Base-by-base conservation (phyloP, 53 echinoderm and acorn worm species). In the Astropecten irregularis region DNA sequence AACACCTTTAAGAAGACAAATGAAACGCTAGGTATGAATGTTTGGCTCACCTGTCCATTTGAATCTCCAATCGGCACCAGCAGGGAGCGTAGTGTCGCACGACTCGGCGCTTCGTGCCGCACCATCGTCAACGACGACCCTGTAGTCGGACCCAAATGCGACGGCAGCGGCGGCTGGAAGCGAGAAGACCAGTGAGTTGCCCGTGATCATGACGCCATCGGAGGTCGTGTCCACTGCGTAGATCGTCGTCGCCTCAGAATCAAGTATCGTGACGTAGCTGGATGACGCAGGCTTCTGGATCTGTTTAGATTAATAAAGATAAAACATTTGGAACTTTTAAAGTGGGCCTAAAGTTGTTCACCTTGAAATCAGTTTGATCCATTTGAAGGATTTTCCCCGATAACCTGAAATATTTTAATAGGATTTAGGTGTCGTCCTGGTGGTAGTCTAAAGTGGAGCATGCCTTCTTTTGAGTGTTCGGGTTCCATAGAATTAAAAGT, bases 41-140 rank as follows among this genome's bases (percentile, higher is more conserved):
- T n/a, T n/a, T n/a, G 42, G 31, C 79, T 28, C 61, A 79, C 79
- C 79, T n/a, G 79, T 79, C 60, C 62, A 79, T 33, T 79, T 62
- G 79, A 79, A 79, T 2, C 61, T 36, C 79, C 79, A 79, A 11
- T 79, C 62, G 20, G 32, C 63, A 27, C 42, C 30, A 9, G 61
- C 49, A 4, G 63, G 61, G 29, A n/a, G 61, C 60, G 79, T 26
- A 9, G 18, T 9, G 56, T 79, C 79, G 49, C 79, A 79, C 48
- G 56, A 46, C 20, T 47, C 14, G 44, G 62, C 62, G 34, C 79
- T 79, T 48, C 48, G 28, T n/a, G 47, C 79, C 60, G 79, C 79
- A 62, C 79, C 79, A 30, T 42, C 48, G 61, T 62, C 79, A 11
- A 79, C 79, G 13, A 21, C 16, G 47, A 79, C 31, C 44, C 62